Conservation (phyloP, 2,888 invertebrate genomes). For the Stenotaenia linearis region DNA sequence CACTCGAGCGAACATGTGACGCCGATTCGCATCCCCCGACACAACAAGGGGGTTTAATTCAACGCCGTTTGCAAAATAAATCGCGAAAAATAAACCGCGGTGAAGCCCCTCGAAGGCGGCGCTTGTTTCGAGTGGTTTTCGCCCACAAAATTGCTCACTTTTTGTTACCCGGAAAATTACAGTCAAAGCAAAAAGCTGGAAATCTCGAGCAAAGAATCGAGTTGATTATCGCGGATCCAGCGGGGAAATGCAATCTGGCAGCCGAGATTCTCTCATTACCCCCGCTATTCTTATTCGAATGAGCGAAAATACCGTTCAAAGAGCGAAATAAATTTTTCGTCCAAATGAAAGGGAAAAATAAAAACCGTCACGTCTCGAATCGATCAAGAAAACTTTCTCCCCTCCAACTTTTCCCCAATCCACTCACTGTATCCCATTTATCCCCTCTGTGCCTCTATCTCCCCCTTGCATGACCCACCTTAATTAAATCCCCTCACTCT, state of each 20-base stretch:
- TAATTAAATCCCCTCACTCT: conserved; percentile 12
- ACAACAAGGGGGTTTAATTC: no score
- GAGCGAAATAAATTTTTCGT: not conserved
- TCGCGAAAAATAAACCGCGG: not conserved
- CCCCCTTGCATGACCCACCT: conserved; percentile 22
- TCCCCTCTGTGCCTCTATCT: not conserved
- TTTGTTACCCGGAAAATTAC: not conserved
- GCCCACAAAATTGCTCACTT: not conserved
- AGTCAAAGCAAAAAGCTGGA: not conserved
- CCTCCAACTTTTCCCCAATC: not conserved
- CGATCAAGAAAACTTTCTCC: not conserved
- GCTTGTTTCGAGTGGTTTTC: not conserved
- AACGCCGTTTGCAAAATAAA: not conserved
- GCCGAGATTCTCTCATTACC: not conserved
- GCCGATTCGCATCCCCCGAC: not conserved
- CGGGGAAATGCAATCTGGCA: not conserved
- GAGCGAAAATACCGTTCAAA: not conserved
- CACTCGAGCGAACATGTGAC: not conserved
- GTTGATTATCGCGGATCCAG: not conserved
- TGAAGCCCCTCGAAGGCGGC: not conserved
- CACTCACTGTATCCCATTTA: conserved; percentile 14
- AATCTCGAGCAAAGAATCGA: not conserved
- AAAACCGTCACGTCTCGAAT: no score
- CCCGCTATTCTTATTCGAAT: conserved; percentile 3
- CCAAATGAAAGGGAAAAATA: not conserved